Percentiles rank a stretch among this genome's conserved stretches.
phyloP scores from a whole-genome alignment of 2,888 invertebrate species.

The Latrodectus hesperus region DNA sequence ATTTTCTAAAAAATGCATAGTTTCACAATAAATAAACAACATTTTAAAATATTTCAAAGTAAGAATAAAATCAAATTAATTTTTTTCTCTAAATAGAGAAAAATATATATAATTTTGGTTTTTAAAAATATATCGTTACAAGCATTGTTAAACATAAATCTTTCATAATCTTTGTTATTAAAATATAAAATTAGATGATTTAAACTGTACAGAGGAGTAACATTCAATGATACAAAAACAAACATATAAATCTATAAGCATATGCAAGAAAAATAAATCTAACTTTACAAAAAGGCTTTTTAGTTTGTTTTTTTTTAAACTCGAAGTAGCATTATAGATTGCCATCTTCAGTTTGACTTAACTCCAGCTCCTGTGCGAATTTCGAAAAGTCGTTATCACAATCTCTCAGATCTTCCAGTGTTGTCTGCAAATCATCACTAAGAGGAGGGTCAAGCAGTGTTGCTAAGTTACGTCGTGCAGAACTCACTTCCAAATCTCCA shows the following conservation, averaged over 20 bases:
- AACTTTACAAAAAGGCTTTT: neutral
- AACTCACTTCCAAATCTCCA: constrained; percentile 32
- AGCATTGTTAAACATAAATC: neutral
- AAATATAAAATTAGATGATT: constrained; percentile 28
- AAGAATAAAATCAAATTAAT: neutral
- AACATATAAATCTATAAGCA: constrained; percentile 36
- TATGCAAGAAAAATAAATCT: constrained; percentile 8
- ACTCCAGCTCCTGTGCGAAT: constrained; percentile 70
- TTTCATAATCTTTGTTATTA: neutral
- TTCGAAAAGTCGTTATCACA: constrained; percentile 72
- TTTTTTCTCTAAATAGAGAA: neutral
- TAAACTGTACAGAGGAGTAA: constrained; percentile 20
- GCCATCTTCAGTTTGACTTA: constrained; percentile 57
- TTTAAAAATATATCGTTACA: neutral
- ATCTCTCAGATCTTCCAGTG: constrained; percentile 71
- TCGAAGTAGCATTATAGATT: constrained; percentile 30
- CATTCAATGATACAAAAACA: constrained; percentile 22
- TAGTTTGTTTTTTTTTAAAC: neutral
- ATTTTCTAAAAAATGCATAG: too few species aligned
- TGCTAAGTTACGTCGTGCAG: constrained; percentile 65
- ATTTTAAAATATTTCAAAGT: neutral
- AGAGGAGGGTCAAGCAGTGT: constrained; percentile 67
- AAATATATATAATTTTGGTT: neutral
- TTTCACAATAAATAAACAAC: too few species aligned
- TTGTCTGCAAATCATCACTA: constrained; percentile 71